Conservation (phyloP, 1,140 invertebrate species). For the Scaptodrosophila lebanonensis region DNA sequence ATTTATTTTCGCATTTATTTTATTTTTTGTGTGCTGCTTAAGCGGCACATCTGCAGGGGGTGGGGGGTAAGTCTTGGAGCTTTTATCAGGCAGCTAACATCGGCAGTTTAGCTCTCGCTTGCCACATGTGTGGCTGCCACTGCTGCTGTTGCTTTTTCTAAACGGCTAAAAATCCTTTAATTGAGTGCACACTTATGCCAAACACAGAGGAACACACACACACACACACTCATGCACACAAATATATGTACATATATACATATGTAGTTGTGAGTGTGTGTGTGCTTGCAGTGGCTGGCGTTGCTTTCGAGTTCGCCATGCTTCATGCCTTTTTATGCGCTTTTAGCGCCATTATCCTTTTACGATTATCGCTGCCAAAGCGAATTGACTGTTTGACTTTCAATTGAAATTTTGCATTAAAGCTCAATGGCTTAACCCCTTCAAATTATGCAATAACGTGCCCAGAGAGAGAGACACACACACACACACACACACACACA, state of each 20-base stretch:
- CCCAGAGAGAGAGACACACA: constrained; percentile 1
- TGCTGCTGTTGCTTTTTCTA: constrained; percentile 4
- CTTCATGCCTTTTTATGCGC: constrained; percentile 63
- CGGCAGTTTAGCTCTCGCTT: constrained; percentile 25
- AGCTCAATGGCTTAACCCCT: constrained; percentile 75
- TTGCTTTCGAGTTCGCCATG: constrained; percentile 5
- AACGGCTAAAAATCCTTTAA: constrained; percentile 69
- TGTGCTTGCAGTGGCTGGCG: constrained; percentile 9
- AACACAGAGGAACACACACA: constrained; percentile 5
- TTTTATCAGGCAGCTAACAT: constrained; percentile 48
- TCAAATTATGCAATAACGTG: constrained; percentile 68
- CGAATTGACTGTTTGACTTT: constrained; percentile 75
- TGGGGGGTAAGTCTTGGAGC: background rate
- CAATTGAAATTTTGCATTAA: constrained; percentile 76
- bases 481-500: background rate
- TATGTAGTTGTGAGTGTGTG: constrained; percentile 4
- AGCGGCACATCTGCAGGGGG: constrained; percentile 8
- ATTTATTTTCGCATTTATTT: constrained; percentile 15
- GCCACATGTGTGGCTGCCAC: background rate
- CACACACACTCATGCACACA: background rate
- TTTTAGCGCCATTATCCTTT: constrained; percentile 74
- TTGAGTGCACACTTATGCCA: constrained; percentile 69
- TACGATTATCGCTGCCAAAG: constrained; percentile 73
- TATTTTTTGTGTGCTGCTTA: constrained; percentile 5
- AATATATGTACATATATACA: background rate